Percentiles rank a stretch among this genome's conserved stretches.
phyloP scores from a whole-genome alignment of 2,113 vertebrate genomes.

The Menura novaehollandiae region DNA sequence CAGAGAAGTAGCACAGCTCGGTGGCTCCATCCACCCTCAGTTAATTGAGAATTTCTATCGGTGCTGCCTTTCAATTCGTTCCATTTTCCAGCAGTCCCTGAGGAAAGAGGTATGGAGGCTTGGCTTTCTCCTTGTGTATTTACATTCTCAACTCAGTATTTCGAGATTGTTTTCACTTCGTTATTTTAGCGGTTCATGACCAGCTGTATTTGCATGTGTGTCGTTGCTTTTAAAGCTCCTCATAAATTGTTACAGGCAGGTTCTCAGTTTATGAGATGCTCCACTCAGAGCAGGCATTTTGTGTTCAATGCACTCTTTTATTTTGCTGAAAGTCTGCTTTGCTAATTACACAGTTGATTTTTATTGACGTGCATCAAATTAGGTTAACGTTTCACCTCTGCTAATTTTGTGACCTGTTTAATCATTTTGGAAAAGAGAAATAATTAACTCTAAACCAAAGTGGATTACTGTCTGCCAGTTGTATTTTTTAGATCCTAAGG shows the following conservation, averaged over 20 bases:
- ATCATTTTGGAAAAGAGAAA: neutral
- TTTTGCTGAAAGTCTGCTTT: neutral
- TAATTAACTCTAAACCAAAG: neutral
- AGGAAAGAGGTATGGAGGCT: slow-evolving; percentile 74
- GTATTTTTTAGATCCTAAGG: neutral
- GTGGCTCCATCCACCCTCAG: slow-evolving; percentile 87
- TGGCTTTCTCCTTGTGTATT: neutral
- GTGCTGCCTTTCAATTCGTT: slow-evolving; percentile 92
- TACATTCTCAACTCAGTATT: neutral
- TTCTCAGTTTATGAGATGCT: neutral
- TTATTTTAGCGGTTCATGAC: neutral
- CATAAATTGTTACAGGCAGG: neutral
- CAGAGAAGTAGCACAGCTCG: slow-evolving; percentile 83
- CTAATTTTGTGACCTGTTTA: neutral
- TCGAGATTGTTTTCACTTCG: neutral
- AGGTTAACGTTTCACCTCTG: neutral
- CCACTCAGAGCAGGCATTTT: neutral
- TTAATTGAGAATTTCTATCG: slow-evolving; percentile 93
- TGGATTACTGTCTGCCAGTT: neutral
- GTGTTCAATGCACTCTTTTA: neutral
- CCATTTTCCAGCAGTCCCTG: slow-evolving; percentile 85
- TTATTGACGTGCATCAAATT: neutral
- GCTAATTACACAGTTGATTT: neutral
- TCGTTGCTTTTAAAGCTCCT: neutral
- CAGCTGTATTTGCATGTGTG: neutral